Evolutionary conservation across 2,888 invertebrate species (phyloP).

Genomic region (Apantesis nais): DNA sequence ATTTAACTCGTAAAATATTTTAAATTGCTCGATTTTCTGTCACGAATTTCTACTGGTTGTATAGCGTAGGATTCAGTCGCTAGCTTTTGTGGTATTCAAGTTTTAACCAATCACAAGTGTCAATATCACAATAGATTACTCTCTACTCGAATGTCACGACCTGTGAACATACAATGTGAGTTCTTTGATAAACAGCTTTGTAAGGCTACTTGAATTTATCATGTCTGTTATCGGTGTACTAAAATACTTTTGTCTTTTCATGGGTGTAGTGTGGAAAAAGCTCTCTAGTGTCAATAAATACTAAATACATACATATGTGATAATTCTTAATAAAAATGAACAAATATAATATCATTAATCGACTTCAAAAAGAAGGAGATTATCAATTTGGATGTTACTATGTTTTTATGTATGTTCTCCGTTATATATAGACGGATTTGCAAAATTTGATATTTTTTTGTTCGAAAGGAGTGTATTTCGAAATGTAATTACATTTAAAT

Average conservation of each 20-base stretch:
- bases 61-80: background rate
- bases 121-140: background rate
- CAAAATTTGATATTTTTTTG: too few relatives aligned
- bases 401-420: too few relatives aligned
- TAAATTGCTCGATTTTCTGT: background rate
- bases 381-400: too few relatives aligned
- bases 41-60: background rate
- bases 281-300: too few relatives aligned
- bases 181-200: background rate
- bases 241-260: background rate
- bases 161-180: background rate
- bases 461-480: too few relatives aligned
- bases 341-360: background rate
- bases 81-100: constrained; percentile 1
- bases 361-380: too few relatives aligned
- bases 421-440: too few relatives aligned
- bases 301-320: too few relatives aligned
- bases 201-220: background rate
- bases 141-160: background rate
- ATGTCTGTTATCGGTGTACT: background rate
- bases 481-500: too few relatives aligned
- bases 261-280: background rate
- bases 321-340: too few relatives aligned
- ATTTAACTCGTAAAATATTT: background rate
- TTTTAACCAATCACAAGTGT: constrained; percentile 2